phyloP scores from a whole-genome alignment of 2,797 vertebrate genomes.

The Simalia tracyae region DNA sequence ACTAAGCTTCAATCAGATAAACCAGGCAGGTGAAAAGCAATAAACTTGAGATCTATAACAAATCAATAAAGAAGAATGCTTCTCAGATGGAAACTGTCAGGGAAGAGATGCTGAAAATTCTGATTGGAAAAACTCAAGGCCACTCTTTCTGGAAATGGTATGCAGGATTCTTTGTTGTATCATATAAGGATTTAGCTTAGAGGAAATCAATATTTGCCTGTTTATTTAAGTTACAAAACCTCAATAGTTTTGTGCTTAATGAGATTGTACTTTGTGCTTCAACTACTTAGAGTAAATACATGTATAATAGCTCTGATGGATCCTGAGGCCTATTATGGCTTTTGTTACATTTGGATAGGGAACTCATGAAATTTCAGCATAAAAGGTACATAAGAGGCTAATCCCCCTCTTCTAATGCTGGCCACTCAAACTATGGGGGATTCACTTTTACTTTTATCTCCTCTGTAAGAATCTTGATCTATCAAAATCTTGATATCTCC shows the following conservation, averaged over 20 bases:
- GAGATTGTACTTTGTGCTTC: neutral
- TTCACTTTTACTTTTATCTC: too few relatives aligned
- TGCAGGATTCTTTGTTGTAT: neutral
- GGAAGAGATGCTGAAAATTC: slow-evolving; percentile 1
- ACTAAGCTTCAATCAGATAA: slow-evolving; percentile 15
- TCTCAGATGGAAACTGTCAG: neutral
- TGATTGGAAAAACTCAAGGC: slow-evolving; percentile 27
- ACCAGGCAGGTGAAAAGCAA: slow-evolving; percentile 46
- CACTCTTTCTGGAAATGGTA: slow-evolving; percentile 1
- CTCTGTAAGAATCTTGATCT: neutral
- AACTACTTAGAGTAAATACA: neutral
- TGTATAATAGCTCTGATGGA: neutral
- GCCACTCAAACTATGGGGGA: neutral
- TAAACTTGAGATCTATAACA: slow-evolving; percentile 34
- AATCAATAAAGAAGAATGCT: slow-evolving; percentile 31
- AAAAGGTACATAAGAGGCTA: too few relatives aligned
- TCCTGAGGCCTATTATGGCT: neutral
- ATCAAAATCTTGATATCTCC: neutral
- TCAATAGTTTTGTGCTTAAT: neutral
- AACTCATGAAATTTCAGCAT: neutral
- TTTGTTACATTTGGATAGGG: neutral
- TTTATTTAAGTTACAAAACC: neutral
- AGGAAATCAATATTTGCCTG: neutral
- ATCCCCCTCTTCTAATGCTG: neutral
- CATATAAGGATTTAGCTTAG: neutral